A percentile compares a stretch with the other conserved stretches of the same genome.
phyloP scores from a whole-genome alignment of 2,888 invertebrate genomes.

The Myopa testacea region DNA sequence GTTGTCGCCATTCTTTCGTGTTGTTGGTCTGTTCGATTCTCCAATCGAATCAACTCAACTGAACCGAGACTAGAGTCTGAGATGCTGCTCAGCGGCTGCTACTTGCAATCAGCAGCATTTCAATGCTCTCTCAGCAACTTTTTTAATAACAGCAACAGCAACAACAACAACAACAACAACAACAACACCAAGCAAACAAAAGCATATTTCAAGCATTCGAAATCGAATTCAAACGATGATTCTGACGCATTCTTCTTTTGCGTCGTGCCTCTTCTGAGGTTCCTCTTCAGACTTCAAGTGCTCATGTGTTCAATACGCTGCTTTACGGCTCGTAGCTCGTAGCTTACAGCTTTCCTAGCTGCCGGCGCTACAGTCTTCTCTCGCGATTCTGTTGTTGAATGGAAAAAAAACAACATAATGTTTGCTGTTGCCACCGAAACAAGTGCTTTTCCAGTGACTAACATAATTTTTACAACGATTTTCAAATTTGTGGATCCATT shows the following conservation, averaged over 20 bases:
- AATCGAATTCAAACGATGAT: neutral
- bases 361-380: neutral
- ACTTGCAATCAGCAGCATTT: slow-evolving; percentile 2
- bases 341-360: neutral
- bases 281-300: slow-evolving; percentile 8
- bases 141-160: neutral
- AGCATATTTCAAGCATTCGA: slow-evolving; percentile 8
- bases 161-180: neutral
- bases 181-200: neutral
- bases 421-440: slow-evolving; percentile 28
- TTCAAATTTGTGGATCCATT: neutral
- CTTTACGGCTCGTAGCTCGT: neutral
- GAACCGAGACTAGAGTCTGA: neutral
- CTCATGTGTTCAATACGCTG: neutral
- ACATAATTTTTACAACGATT: slow-evolving; percentile 26
- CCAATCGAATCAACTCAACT: slow-evolving; percentile 17
- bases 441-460: slow-evolving; percentile 42
- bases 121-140: neutral
- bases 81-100: neutral
- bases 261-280: neutral
- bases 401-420: slow-evolving; percentile 4
- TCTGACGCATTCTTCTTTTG: slow-evolving; percentile 6
- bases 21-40: slow-evolving; percentile 12
- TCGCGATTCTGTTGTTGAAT: slow-evolving; percentile 21
- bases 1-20: slow-evolving; percentile 23